These are phyloP conservation scores for Cotesia typhae DNA, from an alignment of 1,140 invertebrate species.

Conservation along the genomic window DNA sequence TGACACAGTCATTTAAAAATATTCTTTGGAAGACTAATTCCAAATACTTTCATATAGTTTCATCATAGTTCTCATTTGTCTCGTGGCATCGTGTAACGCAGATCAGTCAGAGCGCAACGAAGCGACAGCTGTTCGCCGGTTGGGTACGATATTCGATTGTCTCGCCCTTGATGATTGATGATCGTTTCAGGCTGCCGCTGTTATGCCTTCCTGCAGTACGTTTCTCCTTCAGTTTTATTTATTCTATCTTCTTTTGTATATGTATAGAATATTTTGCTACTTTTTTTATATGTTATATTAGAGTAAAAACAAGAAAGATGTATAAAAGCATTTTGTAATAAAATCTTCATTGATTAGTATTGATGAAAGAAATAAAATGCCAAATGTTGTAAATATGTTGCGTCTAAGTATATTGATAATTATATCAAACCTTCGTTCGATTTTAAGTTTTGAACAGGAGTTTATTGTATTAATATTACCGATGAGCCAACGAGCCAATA, in stretches of 20 bases:
- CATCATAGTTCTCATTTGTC: slow-evolving; percentile 35
- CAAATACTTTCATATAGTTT: slow-evolving; percentile 34
- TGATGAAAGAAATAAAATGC: too few relatives aligned
- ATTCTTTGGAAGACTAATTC: background rate
- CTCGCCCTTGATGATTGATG: slow-evolving; percentile 67
- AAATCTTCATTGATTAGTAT: too few relatives aligned
- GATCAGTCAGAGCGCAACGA: slow-evolving; percentile 56
- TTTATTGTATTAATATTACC: too few relatives aligned
- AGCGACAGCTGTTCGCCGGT: slow-evolving; percentile 65
- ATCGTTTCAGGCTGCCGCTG: slow-evolving; percentile 60
- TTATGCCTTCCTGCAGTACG: slow-evolving; percentile 46
- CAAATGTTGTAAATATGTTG: too few relatives aligned
- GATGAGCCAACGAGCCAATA: too few relatives aligned
- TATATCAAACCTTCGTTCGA: too few relatives aligned
- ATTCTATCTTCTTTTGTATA: slow-evolving; percentile 44
- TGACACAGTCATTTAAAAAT: background rate
- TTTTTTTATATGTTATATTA: slow-evolving; percentile 10
- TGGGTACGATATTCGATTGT: slow-evolving; percentile 64
- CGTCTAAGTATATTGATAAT: too few relatives aligned
- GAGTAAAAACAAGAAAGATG: background rate
- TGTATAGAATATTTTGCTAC: background rate
- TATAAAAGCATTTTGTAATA: too few relatives aligned
- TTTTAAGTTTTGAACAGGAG: too few relatives aligned
- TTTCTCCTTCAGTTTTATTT: slow-evolving; percentile 47
- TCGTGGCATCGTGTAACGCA: slow-evolving; percentile 52